These are phyloP conservation scores for Theocolax elegans DNA, from an alignment of 1,140 invertebrate genomes.

Conservation along the genomic window DNA sequence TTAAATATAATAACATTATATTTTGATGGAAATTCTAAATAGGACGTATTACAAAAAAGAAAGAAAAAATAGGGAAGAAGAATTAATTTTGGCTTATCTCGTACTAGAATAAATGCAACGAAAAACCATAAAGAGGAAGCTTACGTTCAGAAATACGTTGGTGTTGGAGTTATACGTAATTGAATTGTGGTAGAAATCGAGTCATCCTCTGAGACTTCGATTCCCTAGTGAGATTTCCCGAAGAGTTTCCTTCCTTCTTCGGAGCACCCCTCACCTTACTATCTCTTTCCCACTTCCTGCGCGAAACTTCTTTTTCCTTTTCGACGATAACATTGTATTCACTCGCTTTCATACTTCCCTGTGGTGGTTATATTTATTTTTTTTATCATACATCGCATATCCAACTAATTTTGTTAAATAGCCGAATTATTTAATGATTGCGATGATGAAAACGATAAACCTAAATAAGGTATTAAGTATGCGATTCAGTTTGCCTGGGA, in stretches of 20 bases:
- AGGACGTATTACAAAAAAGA: too few relatives aligned
- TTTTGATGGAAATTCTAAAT: too few relatives aligned
- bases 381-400: too few relatives aligned
- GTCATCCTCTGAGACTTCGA: constrained; percentile 38
- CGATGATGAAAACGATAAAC: too few relatives aligned
- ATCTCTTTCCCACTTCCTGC: neutral
- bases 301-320: neutral
- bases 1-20: too few relatives aligned
- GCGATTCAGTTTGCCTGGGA: too few relatives aligned
- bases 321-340: neutral
- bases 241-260: constrained; percentile 22
- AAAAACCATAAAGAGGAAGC: constrained; percentile 1
- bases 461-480: too few relatives aligned
- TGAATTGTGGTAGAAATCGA: constrained; percentile 42
- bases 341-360: too few relatives aligned
- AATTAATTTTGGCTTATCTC: constrained; percentile 7
- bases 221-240: constrained; percentile 38
- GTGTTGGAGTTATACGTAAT: constrained; percentile 36
- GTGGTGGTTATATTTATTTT: too few relatives aligned
- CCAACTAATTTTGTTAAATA: too few relatives aligned
- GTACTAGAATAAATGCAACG: neutral
- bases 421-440: too few relatives aligned
- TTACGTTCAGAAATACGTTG: constrained; percentile 7
- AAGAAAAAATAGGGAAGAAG: neutral
- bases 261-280: neutral